Conservation (phyloP, 1,140 invertebrate genomes). For the Anthonomus grandis region DNA sequence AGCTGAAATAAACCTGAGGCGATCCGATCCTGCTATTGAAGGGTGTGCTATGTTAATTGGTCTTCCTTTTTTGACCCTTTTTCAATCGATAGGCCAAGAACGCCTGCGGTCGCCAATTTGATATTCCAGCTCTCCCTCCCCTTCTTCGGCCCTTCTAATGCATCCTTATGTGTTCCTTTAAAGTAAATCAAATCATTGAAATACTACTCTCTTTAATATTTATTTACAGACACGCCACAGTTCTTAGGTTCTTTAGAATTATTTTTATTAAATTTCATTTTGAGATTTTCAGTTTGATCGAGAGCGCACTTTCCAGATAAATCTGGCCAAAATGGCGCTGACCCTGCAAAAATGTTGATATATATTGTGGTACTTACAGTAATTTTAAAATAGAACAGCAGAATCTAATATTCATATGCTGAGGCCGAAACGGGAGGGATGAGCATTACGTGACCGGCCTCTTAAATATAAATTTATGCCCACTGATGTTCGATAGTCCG, state of each 20-base stretch:
- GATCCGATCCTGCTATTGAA: constrained; percentile 29
- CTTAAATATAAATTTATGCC: constrained; percentile 27
- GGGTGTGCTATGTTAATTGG: constrained; percentile 32
- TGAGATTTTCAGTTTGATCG: not conserved
- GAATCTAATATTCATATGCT: constrained; percentile 24
- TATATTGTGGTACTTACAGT: not conserved
- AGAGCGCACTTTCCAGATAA: not conserved
- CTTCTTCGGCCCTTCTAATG: constrained; percentile 21
- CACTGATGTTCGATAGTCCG: constrained; percentile 21
- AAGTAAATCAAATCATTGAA: constrained; percentile 38
- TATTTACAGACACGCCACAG: too few species aligned
- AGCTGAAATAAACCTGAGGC: constrained; percentile 27
- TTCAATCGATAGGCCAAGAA: constrained; percentile 24
- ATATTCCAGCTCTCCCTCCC: constrained; percentile 10
- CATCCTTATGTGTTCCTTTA: constrained; percentile 35
- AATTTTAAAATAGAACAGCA: constrained; percentile 22
- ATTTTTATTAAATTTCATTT: too few species aligned
- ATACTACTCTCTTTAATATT: constrained; percentile 34
- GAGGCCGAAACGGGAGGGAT: constrained; percentile 20
- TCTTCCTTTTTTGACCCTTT: constrained; percentile 29
- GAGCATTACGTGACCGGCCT: constrained; percentile 25
- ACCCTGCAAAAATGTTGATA: not conserved
- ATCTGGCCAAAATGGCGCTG: not conserved
- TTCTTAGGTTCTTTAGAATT: too few species aligned
- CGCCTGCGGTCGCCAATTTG: constrained; percentile 23